These are phyloP conservation scores for Euwallacea fornicatus DNA, from an alignment of 1,140 invertebrate species.

Conservation along the genomic window DNA sequence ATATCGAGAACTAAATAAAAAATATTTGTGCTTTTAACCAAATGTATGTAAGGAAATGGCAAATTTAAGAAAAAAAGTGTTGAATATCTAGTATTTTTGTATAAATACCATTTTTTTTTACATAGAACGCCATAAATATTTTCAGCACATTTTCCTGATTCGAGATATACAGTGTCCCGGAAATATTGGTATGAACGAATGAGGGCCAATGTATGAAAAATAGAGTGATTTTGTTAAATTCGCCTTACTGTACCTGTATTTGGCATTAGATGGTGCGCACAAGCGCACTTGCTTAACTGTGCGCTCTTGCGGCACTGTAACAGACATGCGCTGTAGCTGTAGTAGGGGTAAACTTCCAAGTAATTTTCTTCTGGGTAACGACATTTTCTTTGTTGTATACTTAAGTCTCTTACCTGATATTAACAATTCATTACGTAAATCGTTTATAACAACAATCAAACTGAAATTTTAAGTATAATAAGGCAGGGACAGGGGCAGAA, in stretches of 20 bases:
- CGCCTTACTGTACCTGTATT: slow-evolving; percentile 49
- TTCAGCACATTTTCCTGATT: too few species aligned
- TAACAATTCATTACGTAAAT: slow-evolving; percentile 2
- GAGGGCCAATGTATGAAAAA: too few species aligned
- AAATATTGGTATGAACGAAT: not conserved
- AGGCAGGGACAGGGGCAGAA: too few species aligned
- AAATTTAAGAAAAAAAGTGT: too few species aligned
- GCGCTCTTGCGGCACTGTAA: slow-evolving; percentile 67
- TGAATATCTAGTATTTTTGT: too few species aligned
- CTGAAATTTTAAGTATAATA: too few species aligned
- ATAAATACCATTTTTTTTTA: too few species aligned
- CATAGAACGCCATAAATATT: too few species aligned
- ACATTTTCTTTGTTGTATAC: slow-evolving; percentile 56
- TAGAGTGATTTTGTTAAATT: slow-evolving; percentile 45
- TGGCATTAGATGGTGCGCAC: slow-evolving; percentile 68
- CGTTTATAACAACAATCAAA: not conserved
- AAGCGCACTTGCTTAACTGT: slow-evolving; percentile 64
- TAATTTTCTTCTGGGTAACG: slow-evolving; percentile 66
- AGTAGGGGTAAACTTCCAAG: slow-evolving; percentile 62
- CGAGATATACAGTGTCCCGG: too few species aligned
- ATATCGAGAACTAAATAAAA: too few species aligned
- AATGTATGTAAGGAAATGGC: too few species aligned
- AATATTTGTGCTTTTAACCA: too few species aligned
- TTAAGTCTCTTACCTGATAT: slow-evolving; percentile 48
- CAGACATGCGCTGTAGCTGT: slow-evolving; percentile 69